Evolutionary conservation across 2,888 invertebrate genomes (phyloP), one percentile per base, ranked within the genome.

Genomic region (Dione vanillae): DNA sequence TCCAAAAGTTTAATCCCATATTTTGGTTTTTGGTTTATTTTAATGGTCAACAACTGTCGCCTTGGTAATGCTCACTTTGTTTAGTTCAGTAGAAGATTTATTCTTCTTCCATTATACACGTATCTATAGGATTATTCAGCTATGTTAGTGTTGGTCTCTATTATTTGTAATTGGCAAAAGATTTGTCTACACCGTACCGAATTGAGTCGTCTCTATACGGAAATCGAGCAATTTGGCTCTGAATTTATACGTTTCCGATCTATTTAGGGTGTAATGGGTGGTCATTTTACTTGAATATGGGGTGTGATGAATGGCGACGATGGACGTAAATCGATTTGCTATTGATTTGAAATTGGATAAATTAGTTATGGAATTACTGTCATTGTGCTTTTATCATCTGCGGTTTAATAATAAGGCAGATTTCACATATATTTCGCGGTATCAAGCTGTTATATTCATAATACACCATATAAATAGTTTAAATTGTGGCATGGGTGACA

Each of bases 141-240:
- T 35, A 45, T 35, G 61, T 61, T 61, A 61, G 45, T 61, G 35
- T 45, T 27, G 61, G 12, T 64, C 47, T 16, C 64, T 40, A 49
- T 64, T 64, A 49, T 64, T 20, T 70, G 71, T 78, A 79, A 80
- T 80, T 78, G 76, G 74, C 72, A 74, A 74, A 74, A 78, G 79
- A 81, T 83, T 84, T 83, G 87, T 86, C 85, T 83, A 83, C 80
- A 78, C 84, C 82, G 80, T 85, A 84, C 83, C 89, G 82, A 86
- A 91, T 89, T 84, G 86, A 88, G 82, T 86, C 82, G 85, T 88
- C 82, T 81, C 81, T 86, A 85, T 84, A 75, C 86, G 89, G 91
- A 92, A 91, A 92, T 92, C 83, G 89, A 88, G 84, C 90, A 87
- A 92, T 92, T 91, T 86, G 78, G 76, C 72, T 77, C 82, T 81